Evolutionary conservation across 2,888 invertebrate genomes (phyloP).

Genomic region (Orthosia gracilis): DNA sequence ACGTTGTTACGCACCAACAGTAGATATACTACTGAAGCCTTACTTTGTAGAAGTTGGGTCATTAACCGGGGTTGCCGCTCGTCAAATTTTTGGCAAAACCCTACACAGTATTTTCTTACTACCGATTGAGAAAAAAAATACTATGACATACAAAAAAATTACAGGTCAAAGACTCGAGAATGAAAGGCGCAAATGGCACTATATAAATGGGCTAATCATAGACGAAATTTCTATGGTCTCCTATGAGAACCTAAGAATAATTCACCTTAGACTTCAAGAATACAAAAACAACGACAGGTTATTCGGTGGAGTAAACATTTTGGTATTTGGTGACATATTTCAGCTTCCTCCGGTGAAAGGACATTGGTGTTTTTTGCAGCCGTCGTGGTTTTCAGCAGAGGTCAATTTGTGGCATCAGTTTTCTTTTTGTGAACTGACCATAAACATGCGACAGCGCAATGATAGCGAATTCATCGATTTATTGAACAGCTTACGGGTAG

Average conservation of each 20-base stretch:
- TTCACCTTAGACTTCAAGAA: neutral
- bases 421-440: constrained; percentile 32
- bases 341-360: constrained; percentile 18
- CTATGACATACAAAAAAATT: constrained; percentile 49
- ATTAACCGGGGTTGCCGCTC: constrained; percentile 61
- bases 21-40: constrained; percentile 51
- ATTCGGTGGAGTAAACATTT: constrained; percentile 3
- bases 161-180: constrained; percentile 56
- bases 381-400: constrained; percentile 24
- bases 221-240: constrained; percentile 70
- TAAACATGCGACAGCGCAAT: constrained; percentile 70
- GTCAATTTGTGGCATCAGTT: constrained; percentile 2
- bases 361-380: constrained; percentile 1
- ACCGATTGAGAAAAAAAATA: constrained; percentile 65
- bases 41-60: constrained; percentile 63
- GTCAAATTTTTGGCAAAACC: constrained; percentile 61
- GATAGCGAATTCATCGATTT: constrained; percentile 67
- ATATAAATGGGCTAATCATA: constrained; percentile 65
- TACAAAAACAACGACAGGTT: constrained; percentile 7
- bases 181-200: constrained; percentile 66
- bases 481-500: constrained; percentile 65
- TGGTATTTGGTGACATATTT: constrained; percentile 2
- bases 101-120: constrained; percentile 59
- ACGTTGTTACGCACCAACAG: constrained; percentile 34
- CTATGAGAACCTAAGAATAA: neutral